phyloP scores from a whole-genome alignment of 2,888 invertebrate genomes.

The Scaptomyza parva region DNA sequence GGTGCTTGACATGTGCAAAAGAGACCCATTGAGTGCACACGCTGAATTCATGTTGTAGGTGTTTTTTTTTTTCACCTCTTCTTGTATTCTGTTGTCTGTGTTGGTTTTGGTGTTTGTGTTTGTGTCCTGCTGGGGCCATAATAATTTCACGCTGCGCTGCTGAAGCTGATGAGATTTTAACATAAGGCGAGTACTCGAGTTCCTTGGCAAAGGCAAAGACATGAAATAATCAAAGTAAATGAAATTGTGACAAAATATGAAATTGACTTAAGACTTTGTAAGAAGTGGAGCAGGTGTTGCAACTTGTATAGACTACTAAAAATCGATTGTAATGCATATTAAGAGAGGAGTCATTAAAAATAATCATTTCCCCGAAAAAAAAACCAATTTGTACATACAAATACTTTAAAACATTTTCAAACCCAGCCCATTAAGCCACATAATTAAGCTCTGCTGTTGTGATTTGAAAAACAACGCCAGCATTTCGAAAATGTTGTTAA shows the following conservation, averaged over 20 bases:
- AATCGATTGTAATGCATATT: not conserved
- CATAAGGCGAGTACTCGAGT: slow-evolving; percentile 5
- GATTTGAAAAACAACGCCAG: slow-evolving; percentile 22
- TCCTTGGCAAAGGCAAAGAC: slow-evolving; percentile 3
- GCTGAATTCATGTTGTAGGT: slow-evolving; percentile 33
- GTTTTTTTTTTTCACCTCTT: slow-evolving; percentile 2
- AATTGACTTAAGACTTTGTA: slow-evolving; percentile 12
- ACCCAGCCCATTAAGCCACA: slow-evolving; percentile 32
- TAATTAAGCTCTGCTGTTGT: slow-evolving; percentile 52
- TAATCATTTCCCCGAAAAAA: no score
- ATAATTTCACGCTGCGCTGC: slow-evolving; percentile 68
- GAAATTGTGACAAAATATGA: slow-evolving; percentile 11
- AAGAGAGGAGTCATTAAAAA: no score
- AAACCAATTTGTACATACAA: no score
- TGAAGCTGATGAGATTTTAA: slow-evolving; percentile 14
- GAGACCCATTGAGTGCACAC: slow-evolving; percentile 43
- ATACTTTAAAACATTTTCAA: not conserved
- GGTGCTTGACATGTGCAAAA: slow-evolving; percentile 69
- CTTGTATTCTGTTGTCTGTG: not conserved
- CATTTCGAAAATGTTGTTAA: slow-evolving; percentile 36
- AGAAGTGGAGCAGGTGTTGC: not conserved
- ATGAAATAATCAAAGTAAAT: slow-evolving; percentile 29
- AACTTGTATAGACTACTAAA: not conserved
- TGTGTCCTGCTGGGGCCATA: slow-evolving; percentile 57
- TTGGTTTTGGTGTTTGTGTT: no score